phyloP scores from a whole-genome alignment of 2,888 invertebrate genomes.

The Flabesymbios commensalis region DNA sequence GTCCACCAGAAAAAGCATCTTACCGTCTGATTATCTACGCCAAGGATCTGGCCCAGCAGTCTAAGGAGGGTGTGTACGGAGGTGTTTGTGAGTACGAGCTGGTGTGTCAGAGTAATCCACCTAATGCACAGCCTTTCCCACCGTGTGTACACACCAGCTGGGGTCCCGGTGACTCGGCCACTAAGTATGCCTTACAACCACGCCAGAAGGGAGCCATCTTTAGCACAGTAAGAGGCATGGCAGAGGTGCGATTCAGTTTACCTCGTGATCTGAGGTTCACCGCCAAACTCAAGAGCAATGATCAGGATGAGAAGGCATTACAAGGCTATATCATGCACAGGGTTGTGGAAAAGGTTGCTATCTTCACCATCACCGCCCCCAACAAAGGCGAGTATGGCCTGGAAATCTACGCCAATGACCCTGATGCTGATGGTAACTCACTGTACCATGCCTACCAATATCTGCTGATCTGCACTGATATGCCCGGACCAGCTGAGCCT shows the following conservation, averaged over 20 bases:
- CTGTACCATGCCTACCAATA: conserved; percentile 59
- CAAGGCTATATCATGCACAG: conserved; percentile 57
- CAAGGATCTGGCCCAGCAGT: conserved; percentile 56
- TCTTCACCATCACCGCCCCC: conserved; percentile 58
- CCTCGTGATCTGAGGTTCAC: conserved; percentile 58
- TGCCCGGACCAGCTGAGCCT: conserved; percentile 46
- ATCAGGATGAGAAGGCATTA: conserved; percentile 51
- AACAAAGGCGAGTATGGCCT: conserved; percentile 57
- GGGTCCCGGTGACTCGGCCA: conserved; percentile 56
- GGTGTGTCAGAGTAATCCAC: conserved; percentile 48
- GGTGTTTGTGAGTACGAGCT: conserved; percentile 62
- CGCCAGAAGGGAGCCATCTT: conserved; percentile 57
- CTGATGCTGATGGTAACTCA: conserved; percentile 56
- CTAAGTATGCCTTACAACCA: conserved; percentile 54
- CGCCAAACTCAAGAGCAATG: conserved; percentile 58
- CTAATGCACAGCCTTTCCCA: conserved; percentile 56
- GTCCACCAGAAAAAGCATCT: conserved; percentile 55
- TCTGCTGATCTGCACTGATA: conserved; percentile 54
- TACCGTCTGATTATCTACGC: conserved; percentile 61
- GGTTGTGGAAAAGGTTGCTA: conserved; percentile 56
- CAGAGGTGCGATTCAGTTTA: conserved; percentile 55
- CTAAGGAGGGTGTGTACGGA: conserved; percentile 59
- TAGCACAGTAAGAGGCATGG: conserved; percentile 54
- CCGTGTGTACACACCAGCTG: conserved; percentile 60
- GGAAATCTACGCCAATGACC: conserved; percentile 61